Base-by-base conservation (phyloP, 2,797 vertebrate genomes). In the Melanotaenia maccullochi region DNA sequence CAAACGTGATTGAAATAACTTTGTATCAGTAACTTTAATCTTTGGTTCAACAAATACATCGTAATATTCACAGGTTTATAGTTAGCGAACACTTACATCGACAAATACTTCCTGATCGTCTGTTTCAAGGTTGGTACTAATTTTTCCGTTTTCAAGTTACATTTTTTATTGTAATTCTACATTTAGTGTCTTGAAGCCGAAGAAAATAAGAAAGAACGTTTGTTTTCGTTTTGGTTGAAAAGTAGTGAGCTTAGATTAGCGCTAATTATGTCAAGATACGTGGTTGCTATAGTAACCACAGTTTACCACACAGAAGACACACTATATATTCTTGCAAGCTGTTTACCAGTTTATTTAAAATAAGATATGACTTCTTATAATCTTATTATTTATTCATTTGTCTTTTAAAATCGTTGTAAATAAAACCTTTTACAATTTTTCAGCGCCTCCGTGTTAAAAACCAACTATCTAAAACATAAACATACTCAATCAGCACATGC, bases 221-320 rank as follows among this genome's bases (percentile, higher is more conserved):
- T 54, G 0, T 14, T 24, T 40, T 1, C 5, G 32, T 33, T 33
- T 24, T 9, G 13, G 22, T 33, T 38, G 28, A 11, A 47, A 33
- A n/a, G 57, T 56, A 22, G 13, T 36, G 18, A 51, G n/a, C 14
- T 5, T 28, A 1, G 2, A 3, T 40, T n/a, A 11, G 58, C 8
- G 28, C 0, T 60, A 42, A 74, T 72, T 16, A 33, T 38, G 11
- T 18, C n/a, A n/a, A n/a, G 22, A 22, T 30, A 63, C 68, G 25
- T 47, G 76, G 90, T 93, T 91, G 60, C 75, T 66, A 81, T 84
- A 78, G 89, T 64, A 81, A 91, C 89, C 57, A 0, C 12, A 13
- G 14, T 42, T 18, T 14, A 12, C 30, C 30, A 68, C 59, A 38
- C 76, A 84, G 51, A 62, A 55, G 1, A 28, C 1, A 55, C 9